Percentiles rank a stretch among this genome's conserved stretches.
Evolutionary conservation across 1,140 invertebrate genomes (phyloP).

Genomic region (Brachionus plicatilis): DNA sequence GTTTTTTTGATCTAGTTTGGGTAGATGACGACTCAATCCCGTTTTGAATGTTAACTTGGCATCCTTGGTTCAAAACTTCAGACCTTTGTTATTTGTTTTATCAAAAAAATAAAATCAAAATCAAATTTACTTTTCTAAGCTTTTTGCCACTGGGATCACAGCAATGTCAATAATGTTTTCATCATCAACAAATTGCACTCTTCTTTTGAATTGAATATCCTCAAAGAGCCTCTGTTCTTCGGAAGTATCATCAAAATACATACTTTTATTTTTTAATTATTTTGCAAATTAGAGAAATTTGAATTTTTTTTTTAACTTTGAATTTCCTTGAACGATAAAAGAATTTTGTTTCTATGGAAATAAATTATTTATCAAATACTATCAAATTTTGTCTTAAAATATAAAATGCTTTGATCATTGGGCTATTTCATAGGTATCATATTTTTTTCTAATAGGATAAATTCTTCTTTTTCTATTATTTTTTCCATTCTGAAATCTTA

Average conservation of each 20-base stretch:
- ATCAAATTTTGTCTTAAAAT: neutral
- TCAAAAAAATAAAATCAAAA: neutral
- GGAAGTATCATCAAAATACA: constrained; percentile 31
- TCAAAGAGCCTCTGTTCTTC: constrained; percentile 22
- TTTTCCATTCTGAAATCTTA: too few relatives aligned
- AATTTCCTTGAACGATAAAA: neutral
- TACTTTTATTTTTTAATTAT: neutral
- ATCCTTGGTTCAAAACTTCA: neutral
- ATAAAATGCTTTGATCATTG: too few relatives aligned
- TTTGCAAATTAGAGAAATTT: neutral
- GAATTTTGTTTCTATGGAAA: neutral
- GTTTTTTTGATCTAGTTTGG: constrained; percentile 37
- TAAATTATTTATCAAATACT: neutral
- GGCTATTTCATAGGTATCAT: too few relatives aligned
- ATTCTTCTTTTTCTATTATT: too few relatives aligned
- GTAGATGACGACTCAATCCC: neutral
- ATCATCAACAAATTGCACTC: constrained; percentile 27
- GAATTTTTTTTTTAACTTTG: neutral
- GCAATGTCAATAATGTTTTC: neutral
- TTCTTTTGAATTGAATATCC: constrained; percentile 37
- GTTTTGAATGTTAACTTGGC: constrained; percentile 36
- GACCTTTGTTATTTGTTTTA: neutral
- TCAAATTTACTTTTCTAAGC: neutral
- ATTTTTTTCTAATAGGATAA: too few relatives aligned
- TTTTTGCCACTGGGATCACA: neutral